Evolutionary conservation across 2,888 invertebrate genomes (phyloP).

Genomic region (Nipponacmea schrenckii): DNA sequence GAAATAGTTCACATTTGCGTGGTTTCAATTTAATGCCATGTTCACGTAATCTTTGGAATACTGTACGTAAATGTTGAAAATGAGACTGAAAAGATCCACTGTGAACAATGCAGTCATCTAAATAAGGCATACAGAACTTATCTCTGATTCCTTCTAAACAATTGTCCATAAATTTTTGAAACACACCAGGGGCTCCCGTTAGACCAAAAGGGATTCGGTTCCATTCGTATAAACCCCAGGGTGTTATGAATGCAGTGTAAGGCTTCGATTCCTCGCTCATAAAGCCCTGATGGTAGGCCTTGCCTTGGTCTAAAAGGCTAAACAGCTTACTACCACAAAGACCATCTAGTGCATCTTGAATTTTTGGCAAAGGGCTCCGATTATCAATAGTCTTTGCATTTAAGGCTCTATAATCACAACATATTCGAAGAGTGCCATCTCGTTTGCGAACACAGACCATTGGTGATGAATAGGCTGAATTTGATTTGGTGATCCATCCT

Average conservation of each 20-base stretch:
- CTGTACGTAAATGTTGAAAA: slow-evolving; percentile 11
- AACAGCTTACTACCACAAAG: slow-evolving; percentile 10
- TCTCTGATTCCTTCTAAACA: neutral
- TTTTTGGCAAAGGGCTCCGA: slow-evolving; percentile 3
- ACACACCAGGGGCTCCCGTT: neutral
- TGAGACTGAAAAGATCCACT: neutral
- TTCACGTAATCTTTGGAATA: slow-evolving; percentile 9
- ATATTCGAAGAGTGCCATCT: slow-evolving; percentile 4
- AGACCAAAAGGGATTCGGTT: slow-evolving; percentile 14
- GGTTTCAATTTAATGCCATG: slow-evolving; percentile 23
- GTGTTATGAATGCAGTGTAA: slow-evolving; percentile 12
- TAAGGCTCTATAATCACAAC: slow-evolving; percentile 11
- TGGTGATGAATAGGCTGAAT: slow-evolving; percentile 2
- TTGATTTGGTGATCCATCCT: neutral
- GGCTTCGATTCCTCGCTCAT: neutral
- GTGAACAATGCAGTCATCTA: slow-evolving; percentile 8
- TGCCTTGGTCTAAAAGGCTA: neutral
- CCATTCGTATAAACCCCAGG: neutral
- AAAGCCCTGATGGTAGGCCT: slow-evolving; percentile 5
- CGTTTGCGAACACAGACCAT: slow-evolving; percentile 1
- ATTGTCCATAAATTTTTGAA: neutral
- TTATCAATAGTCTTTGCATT: slow-evolving; percentile 1
- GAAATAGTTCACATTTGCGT: slow-evolving; percentile 19
- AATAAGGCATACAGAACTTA: neutral
- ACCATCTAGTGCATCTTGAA: slow-evolving; percentile 13